Conservation (phyloP, 2,797 vertebrate genomes). For the Nannoperca obscura region DNA sequence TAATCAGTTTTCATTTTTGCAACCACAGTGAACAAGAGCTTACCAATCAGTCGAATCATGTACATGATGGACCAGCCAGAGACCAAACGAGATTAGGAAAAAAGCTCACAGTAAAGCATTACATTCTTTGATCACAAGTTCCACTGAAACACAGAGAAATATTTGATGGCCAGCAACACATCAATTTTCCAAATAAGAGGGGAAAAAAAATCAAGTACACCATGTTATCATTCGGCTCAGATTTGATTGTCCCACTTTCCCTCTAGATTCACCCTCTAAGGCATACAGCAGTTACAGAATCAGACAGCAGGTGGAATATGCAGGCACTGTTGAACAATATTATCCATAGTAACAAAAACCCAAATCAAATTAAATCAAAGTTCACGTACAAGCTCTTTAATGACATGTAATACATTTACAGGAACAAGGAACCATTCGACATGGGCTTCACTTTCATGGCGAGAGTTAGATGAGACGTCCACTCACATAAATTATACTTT, state of each 20-base stretch:
- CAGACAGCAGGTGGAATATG: conserved; percentile 53
- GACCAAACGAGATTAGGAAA: conserved; percentile 10
- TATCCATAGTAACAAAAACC: not conserved
- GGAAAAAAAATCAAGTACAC: conserved; percentile 5
- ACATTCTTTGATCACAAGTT: conserved; percentile 40
- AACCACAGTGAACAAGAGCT: conserved; percentile 52
- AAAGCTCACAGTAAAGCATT: conserved; percentile 48
- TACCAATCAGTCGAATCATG: conserved; percentile 35
- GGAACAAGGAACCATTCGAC: not conserved
- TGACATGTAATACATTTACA: not conserved
- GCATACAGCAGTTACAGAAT: conserved; percentile 32
- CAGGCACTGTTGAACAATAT: conserved; percentile 55
- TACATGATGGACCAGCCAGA: conserved; percentile 30
- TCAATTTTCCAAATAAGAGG: conserved; percentile 10
- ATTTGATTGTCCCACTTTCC: conserved; percentile 11
- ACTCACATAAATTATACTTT: not conserved
- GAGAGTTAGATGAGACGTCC: not conserved
- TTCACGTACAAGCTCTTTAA: conserved; percentile 24
- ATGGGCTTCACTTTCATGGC: not conserved
- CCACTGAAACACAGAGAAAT: conserved; percentile 32
- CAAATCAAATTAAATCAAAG: not conserved
- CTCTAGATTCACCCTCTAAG: conserved; percentile 8
- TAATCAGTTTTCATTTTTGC: conserved; percentile 46
- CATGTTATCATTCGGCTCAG: not conserved
- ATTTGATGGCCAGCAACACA: conserved; percentile 3